Base-by-base conservation (phyloP, 53 echinoderm and acorn worm genomes). In the Holothuria scabra region DNA sequence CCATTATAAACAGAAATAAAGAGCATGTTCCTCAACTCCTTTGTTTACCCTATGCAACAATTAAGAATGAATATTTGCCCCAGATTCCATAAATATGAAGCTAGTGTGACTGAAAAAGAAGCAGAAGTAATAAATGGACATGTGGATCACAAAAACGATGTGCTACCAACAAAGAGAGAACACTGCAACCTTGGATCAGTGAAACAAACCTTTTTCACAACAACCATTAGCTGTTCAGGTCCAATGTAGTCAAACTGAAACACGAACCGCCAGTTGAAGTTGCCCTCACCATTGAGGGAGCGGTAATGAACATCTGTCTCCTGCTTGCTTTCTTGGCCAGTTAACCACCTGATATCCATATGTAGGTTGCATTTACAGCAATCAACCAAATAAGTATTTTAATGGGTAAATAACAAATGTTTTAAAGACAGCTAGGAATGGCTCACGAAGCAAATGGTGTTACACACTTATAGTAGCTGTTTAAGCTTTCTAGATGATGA, bases 211-310 rank as follows among this genome's bases (percentile, higher is more conserved):
- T 99, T 99, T 56, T 87, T 89, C 26, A 66, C 75, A 55, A 95
- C 84, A 57, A 94, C 91, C 91, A 99, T 87, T 3, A 94, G 82
- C 13, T 85, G 87, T 76, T 99, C 99, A 2, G 94, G 94, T 57
- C 91, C 90, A 46, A 99, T 95, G 91, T 99, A 99, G n/a, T 99
- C 86, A 85, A 99, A 91, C 18, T 88, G 89, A 59, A 95, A 99
- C 87, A 99, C 94, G 67, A 99, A 92, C 55, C 99, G 79, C 99
- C 99, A 99, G 85, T 99, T 94, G 91, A 99, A 99, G 79, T 95
- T 99, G 19, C 94, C 99, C 74, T 95, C 94, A 4, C 99, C 99
- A 37, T 99, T 92, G 55, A 95, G 89, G 28, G 99, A 94, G 12
- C 99, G 91, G 72, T 99, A 99, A 46, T 95, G 94, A 28, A 99